These are phyloP conservation scores for Anarrhichthys ocellatus DNA, from an alignment of 2,113 vertebrate species.

Conservation along the genomic window DNA sequence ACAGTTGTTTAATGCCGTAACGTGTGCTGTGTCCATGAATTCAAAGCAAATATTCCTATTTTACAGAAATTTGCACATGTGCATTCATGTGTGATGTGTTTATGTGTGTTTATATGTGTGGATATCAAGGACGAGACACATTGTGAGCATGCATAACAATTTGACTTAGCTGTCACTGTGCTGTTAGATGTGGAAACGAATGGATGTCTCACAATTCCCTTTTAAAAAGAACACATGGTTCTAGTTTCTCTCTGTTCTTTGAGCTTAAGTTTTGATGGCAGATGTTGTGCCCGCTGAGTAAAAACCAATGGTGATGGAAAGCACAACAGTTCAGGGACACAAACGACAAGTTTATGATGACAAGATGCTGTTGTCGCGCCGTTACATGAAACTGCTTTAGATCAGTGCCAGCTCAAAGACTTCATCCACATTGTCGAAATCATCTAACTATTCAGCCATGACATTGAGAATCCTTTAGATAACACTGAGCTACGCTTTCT, in stretches of 20 bases:
- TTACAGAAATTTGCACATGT: neutral
- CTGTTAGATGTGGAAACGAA: conserved; percentile 37
- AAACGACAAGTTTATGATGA: neutral
- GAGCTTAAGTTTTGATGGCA: neutral
- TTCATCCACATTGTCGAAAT: neutral
- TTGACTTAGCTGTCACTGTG: conserved; percentile 28
- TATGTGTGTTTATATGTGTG: neutral
- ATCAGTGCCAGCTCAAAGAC: neutral
- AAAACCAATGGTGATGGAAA: neutral
- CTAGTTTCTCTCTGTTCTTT: neutral
- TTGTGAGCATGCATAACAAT: conserved; percentile 3
- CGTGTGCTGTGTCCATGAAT: neutral
- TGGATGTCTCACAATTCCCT: neutral
- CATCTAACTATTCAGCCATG: neutral
- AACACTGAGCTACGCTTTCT: neutral
- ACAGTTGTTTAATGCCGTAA: neutral
- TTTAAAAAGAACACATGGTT: conserved; percentile 8
- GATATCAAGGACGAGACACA: conserved; percentile 27
- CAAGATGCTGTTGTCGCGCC: neutral
- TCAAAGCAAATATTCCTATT: conserved; percentile 1
- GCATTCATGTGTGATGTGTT: neutral
- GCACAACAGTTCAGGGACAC: neutral
- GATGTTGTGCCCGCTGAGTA: neutral
- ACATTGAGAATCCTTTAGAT: neutral
- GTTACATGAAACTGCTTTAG: neutral